Base-by-base conservation (phyloP, 2,797 vertebrate species). In the Miichthys miiuy region DNA sequence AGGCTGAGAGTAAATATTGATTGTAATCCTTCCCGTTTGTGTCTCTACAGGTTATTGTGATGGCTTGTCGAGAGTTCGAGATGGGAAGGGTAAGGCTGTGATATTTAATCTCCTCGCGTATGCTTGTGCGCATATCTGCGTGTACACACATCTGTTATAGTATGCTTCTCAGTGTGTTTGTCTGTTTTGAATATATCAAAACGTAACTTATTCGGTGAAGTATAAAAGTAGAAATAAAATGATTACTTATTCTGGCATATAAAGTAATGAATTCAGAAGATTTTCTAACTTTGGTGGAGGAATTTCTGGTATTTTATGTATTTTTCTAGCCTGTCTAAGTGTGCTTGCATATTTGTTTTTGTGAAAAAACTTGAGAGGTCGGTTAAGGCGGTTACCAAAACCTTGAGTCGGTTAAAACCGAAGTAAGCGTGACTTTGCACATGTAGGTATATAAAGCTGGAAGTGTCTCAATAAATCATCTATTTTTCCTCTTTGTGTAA, bases 11-110 rank as follows among this genome's bases (percentile, higher is more conserved):
- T 68, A 63, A 82, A 79, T 79, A 64, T 80, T 81, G 51, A 87
- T 67, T 34, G 1, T 50, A 66, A 68, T 76, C 47, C 55, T 52
- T 83, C 64, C 62, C 70, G 63, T 82, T 79, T 91, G 79, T 87
- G 55, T 79, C 75, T 69, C 58, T 90, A 68, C 91, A 98, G 98
- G 97, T 99, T 88, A 98, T 99, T 85, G 96, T 98, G 60, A 98
- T 98, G 98, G 98, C 97, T 47, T 99, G 98, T 94, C 96, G 98
- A 87, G 98, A 99, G 92, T 99, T 99, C 91, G 98, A 99, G 93
- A 99, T 99, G 98, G 98, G 98, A 92, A 95, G 98, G 96, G 98
- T 99, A 96, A 91, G 98, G 90, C 81, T 18, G 13, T 47, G 13
- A 21, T 50, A 25, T 51, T 81, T 52, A 20, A 77, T 72, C 64